Conservation (phyloP, 1,140 invertebrate genomes). For the Aethina tumida region DNA sequence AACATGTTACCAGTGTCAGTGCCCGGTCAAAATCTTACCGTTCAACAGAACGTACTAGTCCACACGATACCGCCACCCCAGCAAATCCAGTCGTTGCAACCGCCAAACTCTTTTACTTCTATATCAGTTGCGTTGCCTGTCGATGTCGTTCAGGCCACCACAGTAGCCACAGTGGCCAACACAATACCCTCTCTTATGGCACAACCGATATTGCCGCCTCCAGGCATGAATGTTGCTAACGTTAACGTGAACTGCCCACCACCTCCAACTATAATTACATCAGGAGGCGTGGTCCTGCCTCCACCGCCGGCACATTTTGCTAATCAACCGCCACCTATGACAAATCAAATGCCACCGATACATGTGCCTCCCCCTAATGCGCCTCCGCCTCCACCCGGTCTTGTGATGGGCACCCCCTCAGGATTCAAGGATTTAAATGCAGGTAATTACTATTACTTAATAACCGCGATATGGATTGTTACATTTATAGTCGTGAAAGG, state of each 20-base stretch:
- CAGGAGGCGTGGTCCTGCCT: conserved; percentile 24
- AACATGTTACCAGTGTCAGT: conserved; percentile 2
- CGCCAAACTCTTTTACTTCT: conserved; percentile 16
- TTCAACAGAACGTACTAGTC: conserved; percentile 10
- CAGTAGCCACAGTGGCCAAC: conserved; percentile 16
- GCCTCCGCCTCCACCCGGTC: conserved; percentile 25
- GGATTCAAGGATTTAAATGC: conserved; percentile 21
- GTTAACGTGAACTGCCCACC: conserved; percentile 32
- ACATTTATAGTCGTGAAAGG: too few species aligned
- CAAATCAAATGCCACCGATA: conserved; percentile 36
- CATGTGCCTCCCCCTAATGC: conserved; percentile 39
- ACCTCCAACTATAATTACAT: conserved; percentile 27
- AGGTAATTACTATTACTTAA: too few species aligned
- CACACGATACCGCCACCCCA: conserved; percentile 9
- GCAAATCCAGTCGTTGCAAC: conserved; percentile 9
- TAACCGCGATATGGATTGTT: too few species aligned
- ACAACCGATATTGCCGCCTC: conserved; percentile 35
- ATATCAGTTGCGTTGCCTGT: conserved; percentile 19
- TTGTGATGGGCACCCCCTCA: conserved; percentile 19
- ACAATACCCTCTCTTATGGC: conserved; percentile 33
- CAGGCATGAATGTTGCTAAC: conserved; percentile 39
- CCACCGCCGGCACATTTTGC: conserved; percentile 27
- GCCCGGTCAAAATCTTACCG: conserved; percentile 12
- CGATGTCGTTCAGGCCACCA: conserved; percentile 14
- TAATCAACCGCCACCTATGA: conserved; percentile 23